Conservation (phyloP, 2,113 vertebrate species). For the Hemiscyllium ocellatum region DNA sequence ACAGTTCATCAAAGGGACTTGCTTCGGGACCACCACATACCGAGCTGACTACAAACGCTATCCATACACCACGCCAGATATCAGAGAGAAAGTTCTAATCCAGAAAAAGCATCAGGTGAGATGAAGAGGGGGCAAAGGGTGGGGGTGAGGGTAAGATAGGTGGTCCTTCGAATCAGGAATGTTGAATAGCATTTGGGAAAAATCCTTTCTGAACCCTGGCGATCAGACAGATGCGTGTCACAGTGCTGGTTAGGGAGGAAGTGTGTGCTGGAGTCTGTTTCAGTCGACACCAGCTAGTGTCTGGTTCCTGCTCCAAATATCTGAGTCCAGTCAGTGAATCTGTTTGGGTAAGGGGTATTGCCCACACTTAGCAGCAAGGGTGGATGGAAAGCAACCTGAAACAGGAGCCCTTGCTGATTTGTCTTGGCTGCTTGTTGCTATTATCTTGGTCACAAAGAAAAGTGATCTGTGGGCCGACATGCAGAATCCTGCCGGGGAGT, state of each 20-base stretch:
- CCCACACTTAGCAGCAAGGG: neutral
- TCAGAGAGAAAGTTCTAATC: constrained; percentile 47
- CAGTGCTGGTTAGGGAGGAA: neutral
- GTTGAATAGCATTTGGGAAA: neutral
- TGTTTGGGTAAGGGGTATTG: neutral
- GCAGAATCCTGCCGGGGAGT: neutral
- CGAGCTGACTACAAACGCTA: constrained; percentile 53
- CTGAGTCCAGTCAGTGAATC: neutral
- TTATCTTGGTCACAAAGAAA: neutral
- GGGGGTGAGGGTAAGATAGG: no score
- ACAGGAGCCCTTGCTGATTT: neutral
- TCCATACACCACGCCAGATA: constrained; percentile 50
- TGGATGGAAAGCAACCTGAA: neutral
- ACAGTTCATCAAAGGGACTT: constrained; percentile 53
- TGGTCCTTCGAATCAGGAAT: neutral
- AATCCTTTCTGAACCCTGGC: neutral
- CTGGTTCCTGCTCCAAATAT: neutral
- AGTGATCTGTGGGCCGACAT: neutral
- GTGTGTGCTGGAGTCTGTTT: neutral
- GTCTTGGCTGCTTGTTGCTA: neutral
- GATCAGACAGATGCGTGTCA: neutral
- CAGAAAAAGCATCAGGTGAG: constrained; percentile 60
- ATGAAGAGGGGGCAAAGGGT: constrained; percentile 33
- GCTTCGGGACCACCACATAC: constrained; percentile 50
- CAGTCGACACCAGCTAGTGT: neutral